Conservation (phyloP, 2,888 invertebrate species). For the Balanococcus diminutus region DNA sequence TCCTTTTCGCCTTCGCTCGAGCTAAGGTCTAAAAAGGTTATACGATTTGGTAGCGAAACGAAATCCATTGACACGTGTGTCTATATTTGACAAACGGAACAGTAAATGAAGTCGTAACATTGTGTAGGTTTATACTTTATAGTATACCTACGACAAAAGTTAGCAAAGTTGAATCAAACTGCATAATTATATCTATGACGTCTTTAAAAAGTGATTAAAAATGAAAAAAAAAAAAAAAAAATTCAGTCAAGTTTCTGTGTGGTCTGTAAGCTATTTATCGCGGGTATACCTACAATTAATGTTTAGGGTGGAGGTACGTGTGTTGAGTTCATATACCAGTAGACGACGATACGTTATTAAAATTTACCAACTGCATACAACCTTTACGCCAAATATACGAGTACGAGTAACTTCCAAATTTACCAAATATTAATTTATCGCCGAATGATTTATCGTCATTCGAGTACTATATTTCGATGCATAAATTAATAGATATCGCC, state of each 20-base stretch:
- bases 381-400: not conserved
- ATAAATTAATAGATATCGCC: conserved; percentile 1
- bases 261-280: not conserved
- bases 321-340: not conserved
- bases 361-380: not conserved
- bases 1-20: not conserved
- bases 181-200: conserved; percentile 6
- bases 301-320: not conserved
- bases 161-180: not conserved
- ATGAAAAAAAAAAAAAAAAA: no score
- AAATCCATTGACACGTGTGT: not conserved
- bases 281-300: not conserved
- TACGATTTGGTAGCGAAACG: not conserved
- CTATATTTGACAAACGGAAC: not conserved
- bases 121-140: no score
- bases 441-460: conserved; percentile 5
- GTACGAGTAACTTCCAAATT: not conserved
- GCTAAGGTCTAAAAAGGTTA: not conserved
- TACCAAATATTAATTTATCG: conserved; percentile 25
- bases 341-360: not conserved
- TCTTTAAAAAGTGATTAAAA: no score
- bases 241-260: no score
- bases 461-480: not conserved
- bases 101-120: not conserved
- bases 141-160: not conserved